Base-by-base conservation (phyloP, 1,140 invertebrate genomes). In the Cydia strobilella region DNA sequence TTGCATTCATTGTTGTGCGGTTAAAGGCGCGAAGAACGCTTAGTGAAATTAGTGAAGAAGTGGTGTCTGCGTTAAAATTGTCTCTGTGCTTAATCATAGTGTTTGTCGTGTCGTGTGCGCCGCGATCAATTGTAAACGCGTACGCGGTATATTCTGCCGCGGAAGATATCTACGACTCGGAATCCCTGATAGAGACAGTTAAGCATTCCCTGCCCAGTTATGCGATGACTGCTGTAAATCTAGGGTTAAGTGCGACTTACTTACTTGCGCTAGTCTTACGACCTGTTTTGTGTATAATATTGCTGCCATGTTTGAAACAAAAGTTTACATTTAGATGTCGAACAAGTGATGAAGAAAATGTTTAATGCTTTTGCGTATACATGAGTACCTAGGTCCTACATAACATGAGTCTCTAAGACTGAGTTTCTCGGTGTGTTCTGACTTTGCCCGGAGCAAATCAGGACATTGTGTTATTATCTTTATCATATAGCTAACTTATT, bases 81-180 rank as follows among this genome's bases (percentile, higher is more conserved):
- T 91, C 92, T 18, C 77, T 93, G 39, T 90, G 84, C 76, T 83
- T 93, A 75, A 90, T 93, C 75, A 73, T 84, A 20, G 73, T 89
- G 18, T 92, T 90, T 75, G 75, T 89, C 62, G 54, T 88, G 15
- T 78, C 92, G 25, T 89, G 89, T 78, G 80, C 80, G 5, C 93
- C 92, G 9, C 86, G 90, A 3, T 91, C 90, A 20, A 35, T 87
- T n/a, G 76, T 90, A 5, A 83, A 80, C 13, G 82, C 86, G 5
- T 88, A 88, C 76, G 79, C 82, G 65, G 75, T 86, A 51, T 92
- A 87, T 73, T 80, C 80, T 23, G 77, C 73, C 74, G 78, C 79
- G 13, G 79, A 74, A 59, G 78, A 69, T 78, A 75, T 72, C 75
- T 85, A 80, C 76, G 76, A 76, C 66, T 77, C 74, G 9, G 65